These are phyloP conservation scores for Drosophila niveifrons DNA, from an alignment of 2,888 invertebrate genomes.

Conservation along the genomic window DNA sequence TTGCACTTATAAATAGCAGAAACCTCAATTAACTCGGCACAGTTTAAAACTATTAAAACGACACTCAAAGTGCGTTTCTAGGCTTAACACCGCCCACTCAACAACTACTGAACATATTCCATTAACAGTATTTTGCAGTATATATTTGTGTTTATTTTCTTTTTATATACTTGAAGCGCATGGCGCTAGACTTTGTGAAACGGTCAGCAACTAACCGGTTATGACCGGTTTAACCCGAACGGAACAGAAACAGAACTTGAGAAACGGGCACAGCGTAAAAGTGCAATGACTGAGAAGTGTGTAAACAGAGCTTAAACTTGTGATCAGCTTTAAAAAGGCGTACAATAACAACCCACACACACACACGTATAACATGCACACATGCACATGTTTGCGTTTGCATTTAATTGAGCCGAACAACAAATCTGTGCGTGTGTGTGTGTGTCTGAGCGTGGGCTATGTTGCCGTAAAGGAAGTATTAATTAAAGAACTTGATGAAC, in stretches of 20 bases:
- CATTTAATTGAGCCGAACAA: conserved; percentile 57
- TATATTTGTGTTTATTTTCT: conserved; percentile 14
- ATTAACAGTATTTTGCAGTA: not conserved
- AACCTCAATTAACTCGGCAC: conserved; percentile 12
- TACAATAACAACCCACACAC: not conserved
- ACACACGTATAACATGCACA: not conserved
- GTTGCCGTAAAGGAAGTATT: conserved; percentile 63
- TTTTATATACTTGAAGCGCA: conserved; percentile 36
- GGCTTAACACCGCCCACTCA: conserved; percentile 1
- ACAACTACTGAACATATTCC: not conserved
- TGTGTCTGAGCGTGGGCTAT: conserved; percentile 13
- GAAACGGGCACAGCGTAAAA: conserved; percentile 47
- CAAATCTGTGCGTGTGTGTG: conserved; percentile 32
- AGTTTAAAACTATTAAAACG: conserved; percentile 32
- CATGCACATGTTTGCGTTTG: conserved; percentile 3
- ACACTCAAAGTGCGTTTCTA: conserved; percentile 4
- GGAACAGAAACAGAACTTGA: conserved; percentile 47
- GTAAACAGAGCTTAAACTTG: conserved; percentile 48
- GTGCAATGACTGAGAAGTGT: conserved; percentile 64
- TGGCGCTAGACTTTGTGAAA: conserved; percentile 45
- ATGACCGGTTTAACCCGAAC: conserved; percentile 49
- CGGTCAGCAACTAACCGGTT: conserved; percentile 62
- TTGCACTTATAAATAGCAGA: conserved; percentile 13
- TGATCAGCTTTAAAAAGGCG: conserved; percentile 24
- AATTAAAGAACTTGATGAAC: conserved; percentile 65